phyloP scores from a whole-genome alignment of 1,140 invertebrate genomes.

The Diploscapter pachys region DNA sequence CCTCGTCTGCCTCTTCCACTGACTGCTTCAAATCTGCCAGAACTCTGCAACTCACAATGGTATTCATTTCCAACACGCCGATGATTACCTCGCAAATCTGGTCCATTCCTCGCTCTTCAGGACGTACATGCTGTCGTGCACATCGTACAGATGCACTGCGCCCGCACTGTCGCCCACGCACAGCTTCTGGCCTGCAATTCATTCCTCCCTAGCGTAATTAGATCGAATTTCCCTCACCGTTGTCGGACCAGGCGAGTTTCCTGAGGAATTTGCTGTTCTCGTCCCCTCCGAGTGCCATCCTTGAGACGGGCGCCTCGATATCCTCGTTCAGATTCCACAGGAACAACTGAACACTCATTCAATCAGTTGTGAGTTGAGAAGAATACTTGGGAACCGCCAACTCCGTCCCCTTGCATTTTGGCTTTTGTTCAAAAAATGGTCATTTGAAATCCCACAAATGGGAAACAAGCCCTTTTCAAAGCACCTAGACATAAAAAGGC shows the following conservation, averaged over 20 bases:
- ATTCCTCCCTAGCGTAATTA: no score
- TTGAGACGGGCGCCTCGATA: slow-evolving; percentile 31
- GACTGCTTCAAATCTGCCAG: slow-evolving; percentile 26
- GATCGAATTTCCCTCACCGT: slow-evolving; percentile 1
- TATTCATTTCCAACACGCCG: neutral
- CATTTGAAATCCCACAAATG: no score
- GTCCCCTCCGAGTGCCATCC: slow-evolving; percentile 45
- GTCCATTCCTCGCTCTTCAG: slow-evolving; percentile 31
- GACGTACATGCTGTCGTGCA: slow-evolving; percentile 28
- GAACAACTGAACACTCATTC: slow-evolving; percentile 9
- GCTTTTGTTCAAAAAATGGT: no score
- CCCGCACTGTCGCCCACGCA: slow-evolving; percentile 32
- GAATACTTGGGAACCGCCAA: no score
- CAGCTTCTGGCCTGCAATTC: slow-evolving; percentile 29
- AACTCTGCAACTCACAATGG: slow-evolving; percentile 11
- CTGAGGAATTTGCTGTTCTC: slow-evolving; percentile 15
- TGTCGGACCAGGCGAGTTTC: slow-evolving; percentile 21
- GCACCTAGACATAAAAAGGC: neutral
- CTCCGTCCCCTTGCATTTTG: no score
- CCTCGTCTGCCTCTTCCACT: slow-evolving; percentile 22
- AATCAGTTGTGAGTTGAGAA: slow-evolving; percentile 4
- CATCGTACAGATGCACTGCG: slow-evolving; percentile 31
- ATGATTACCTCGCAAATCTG: slow-evolving; percentile 26
- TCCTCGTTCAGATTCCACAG: slow-evolving; percentile 29
- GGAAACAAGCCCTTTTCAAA: no score